Evolutionary conservation across 2,888 invertebrate genomes (phyloP), one percentile per base, ranked within the genome.

Genomic region (Lasioglossum vierecki): DNA sequence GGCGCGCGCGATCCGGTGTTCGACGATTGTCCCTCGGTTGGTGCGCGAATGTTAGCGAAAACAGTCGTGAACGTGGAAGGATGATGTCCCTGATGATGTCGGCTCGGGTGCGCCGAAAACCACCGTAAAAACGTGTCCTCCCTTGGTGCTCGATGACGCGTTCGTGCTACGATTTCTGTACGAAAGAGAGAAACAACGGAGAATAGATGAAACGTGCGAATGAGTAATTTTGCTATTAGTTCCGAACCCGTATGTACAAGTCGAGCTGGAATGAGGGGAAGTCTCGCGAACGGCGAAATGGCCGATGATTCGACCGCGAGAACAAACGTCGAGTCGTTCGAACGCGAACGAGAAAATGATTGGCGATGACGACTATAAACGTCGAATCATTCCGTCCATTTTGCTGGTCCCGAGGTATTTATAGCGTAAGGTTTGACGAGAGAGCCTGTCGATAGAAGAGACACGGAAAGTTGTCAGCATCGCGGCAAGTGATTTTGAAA

Each of bases 71-170:
- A 46, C 71, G 76, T 39, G 81, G 49, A 72, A 77, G 60, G 82
- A 53, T 44, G 66, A 77, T 41, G 46, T 71, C 35, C 35, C 49
- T 44, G 44, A 44, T 44, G 26, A 39, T n/a, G n/a, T n/a, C n/a
- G n/a, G 73, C 76, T 82, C 72, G 80, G 72, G 85, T 68, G 73
- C 79, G 46, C 71, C 71, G 53, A 13, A 66, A 78, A 63, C 74
- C 74, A 74, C 85, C 79, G 77, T 66, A 85, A 79, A 78, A 81
- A 70, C 82, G 77, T 82, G 85, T 85, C 77, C 77, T 70, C 70
- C 70, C 71, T 75, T 76, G 79, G 74, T 79, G 81, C 85, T 79
- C 85, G 86, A 87, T 63, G 41, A 75, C 75, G 83, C 84, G 79
- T 74, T 77, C 85, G 76, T 46, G 80, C 46, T 72, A 82, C 78